Percentiles rank a stretch among this genome's conserved stretches.
These are phyloP conservation scores for Amphipoea lucens DNA, from an alignment of 2,888 invertebrate species.

Conservation along the genomic window DNA sequence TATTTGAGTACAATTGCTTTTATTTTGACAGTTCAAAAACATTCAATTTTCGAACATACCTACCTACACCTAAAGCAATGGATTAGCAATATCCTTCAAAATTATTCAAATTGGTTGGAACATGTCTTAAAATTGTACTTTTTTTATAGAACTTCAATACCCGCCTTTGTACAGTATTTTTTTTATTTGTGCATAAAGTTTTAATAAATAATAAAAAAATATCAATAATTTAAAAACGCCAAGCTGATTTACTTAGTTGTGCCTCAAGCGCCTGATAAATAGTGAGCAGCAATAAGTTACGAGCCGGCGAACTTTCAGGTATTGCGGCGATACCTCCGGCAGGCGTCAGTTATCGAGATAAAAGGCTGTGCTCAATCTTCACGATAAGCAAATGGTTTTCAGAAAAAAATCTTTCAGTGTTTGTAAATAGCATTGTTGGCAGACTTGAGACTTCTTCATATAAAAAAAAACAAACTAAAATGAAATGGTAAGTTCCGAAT, in stretches of 20 bases:
- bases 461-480: background rate
- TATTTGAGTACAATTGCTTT: background rate
- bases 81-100: background rate
- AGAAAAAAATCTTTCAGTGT: background rate
- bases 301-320: background rate
- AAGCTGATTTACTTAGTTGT: background rate
- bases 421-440: no score
- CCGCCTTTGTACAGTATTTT: no score
- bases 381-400: background rate
- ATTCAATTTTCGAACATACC: no score
- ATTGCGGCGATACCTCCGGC: background rate
- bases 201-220: no score
- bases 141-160: background rate
- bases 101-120: background rate
- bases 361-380: background rate
- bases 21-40: no score
- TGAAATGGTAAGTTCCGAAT: background rate
- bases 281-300: constrained; percentile 24
- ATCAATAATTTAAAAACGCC: background rate
- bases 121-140: background rate
- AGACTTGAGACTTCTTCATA: background rate
- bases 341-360: constrained; percentile 15
- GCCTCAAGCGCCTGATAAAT: constrained; percentile 36
- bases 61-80: no score
- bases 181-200: no score